Percentiles rank a stretch among this genome's conserved stretches.
These are phyloP conservation scores for Takifugu flavidus DNA, from an alignment of 2,113 vertebrate genomes.

Conservation along the genomic window DNA sequence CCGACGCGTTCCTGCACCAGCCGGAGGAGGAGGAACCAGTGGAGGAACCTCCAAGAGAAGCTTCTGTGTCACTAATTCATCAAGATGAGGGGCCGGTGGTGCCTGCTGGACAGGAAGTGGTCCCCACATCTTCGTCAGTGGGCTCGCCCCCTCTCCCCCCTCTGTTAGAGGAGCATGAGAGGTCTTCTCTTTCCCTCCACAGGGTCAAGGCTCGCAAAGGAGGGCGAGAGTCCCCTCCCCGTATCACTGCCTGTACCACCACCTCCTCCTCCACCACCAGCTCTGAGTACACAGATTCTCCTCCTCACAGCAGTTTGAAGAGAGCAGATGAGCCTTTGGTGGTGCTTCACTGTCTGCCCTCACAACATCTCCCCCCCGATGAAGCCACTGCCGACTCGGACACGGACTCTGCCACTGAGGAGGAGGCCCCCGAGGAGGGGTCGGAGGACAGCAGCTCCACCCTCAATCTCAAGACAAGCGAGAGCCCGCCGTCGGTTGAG, in stretches of 20 bases:
- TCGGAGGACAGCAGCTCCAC: conserved; percentile 12
- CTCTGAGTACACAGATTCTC: conserved; percentile 36
- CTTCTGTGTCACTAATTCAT: background rate
- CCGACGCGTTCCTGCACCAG: conserved; percentile 35
- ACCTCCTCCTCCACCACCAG: conserved; percentile 41
- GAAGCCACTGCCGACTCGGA: conserved; percentile 65
- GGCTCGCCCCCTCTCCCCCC: background rate
- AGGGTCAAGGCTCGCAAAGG: conserved; percentile 84
- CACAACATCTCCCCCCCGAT: conserved; percentile 26
- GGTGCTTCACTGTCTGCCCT: conserved; percentile 55
- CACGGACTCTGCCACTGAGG: conserved; percentile 79
- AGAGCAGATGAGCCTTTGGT: conserved; percentile 70
- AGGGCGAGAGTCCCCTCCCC: conserved; percentile 43
- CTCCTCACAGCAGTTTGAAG: conserved; percentile 45
- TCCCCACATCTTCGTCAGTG: background rate
- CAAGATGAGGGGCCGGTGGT: background rate
- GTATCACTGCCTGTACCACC: conserved; percentile 69
- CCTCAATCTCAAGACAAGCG: conserved; percentile 83
- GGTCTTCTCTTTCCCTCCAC: conserved; percentile 65
- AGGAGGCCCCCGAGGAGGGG: conserved; percentile 46
- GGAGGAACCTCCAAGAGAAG: conserved; percentile 40
- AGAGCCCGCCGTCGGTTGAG: conserved; percentile 76
- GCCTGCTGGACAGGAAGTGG: conserved; percentile 24
- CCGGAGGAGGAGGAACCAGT: conserved; percentile 35
- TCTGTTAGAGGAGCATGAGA: conserved; percentile 68